These are phyloP conservation scores for Drosophila setosimentum DNA, from an alignment of 2,888 invertebrate species.

Conservation along the genomic window DNA sequence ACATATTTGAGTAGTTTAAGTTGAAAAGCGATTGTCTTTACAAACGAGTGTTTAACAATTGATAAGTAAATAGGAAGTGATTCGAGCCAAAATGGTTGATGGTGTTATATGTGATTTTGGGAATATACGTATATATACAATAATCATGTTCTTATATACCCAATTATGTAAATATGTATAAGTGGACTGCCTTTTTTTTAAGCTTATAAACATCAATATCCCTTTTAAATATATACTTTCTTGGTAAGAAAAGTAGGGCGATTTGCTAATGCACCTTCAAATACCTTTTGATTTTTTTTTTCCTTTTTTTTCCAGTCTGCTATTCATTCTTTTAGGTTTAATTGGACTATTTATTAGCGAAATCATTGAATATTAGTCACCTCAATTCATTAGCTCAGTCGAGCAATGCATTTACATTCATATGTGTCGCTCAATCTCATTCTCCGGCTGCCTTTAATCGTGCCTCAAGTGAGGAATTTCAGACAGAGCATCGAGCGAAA, in stretches of 20 bases:
- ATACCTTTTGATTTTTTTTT: background rate
- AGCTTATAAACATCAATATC: too few relatives aligned
- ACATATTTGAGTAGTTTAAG: constrained; percentile 1
- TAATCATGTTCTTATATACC: background rate
- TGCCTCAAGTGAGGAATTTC: constrained; percentile 40
- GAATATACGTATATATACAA: rapidly evolving
- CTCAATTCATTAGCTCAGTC: constrained; percentile 35
- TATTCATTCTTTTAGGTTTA: background rate
- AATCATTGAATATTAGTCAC: constrained; percentile 23
- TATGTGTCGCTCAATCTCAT: constrained; percentile 46
- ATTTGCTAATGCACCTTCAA: background rate
- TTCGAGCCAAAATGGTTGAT: background rate
- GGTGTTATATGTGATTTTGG: background rate
- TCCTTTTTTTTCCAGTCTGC: background rate
- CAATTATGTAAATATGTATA: background rate
- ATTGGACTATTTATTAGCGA: constrained; percentile 9
- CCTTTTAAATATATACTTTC: too few relatives aligned
- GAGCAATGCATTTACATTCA: constrained; percentile 48
- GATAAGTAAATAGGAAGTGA: background rate
- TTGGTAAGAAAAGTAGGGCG: too few relatives aligned
- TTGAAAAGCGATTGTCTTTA: background rate
- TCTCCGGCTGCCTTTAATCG: constrained; percentile 30
- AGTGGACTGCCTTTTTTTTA: too few relatives aligned
- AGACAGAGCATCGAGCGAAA: constrained; percentile 18
- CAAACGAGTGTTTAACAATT: background rate